A percentile compares a stretch with the other conserved stretches of the same genome.
phyloP scores from a whole-genome alignment of 1,140 invertebrate genomes.

The Bombus affinis region DNA sequence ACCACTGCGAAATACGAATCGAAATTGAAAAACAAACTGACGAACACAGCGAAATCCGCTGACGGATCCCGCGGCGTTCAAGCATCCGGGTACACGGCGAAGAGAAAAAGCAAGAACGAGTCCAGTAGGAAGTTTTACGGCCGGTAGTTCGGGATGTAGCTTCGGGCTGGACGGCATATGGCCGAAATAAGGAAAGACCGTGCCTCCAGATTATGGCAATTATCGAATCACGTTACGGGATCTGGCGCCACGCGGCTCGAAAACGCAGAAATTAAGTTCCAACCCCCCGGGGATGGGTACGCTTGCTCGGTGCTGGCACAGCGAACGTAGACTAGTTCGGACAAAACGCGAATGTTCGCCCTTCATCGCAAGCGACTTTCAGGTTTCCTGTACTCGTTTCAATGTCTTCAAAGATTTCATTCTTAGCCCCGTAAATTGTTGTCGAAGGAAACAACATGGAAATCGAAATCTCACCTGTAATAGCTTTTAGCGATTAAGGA shows the following conservation, averaged over 20 bases:
- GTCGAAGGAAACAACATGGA: not conserved
- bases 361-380: too few relatives aligned
- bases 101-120: conserved; percentile 5
- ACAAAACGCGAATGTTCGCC: not conserved
- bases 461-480: not conserved
- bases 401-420: not conserved
- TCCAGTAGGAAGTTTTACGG: conserved; percentile 73
- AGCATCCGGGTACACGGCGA: not conserved
- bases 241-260: conserved; percentile 45
- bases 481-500: not conserved
- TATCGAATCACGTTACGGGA: conserved; percentile 77
- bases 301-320: not conserved
- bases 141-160: conserved; percentile 66
- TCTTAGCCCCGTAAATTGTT: not conserved
- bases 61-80: not conserved
- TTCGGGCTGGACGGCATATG: conserved; percentile 68
- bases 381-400: not conserved
- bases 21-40: not conserved
- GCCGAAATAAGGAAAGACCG: conserved; percentile 73
- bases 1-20: not conserved
- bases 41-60: not conserved
- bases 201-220: conserved; percentile 74
- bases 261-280: conserved; percentile 30
- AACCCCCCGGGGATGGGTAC: not conserved
- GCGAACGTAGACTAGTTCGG: not conserved